Percentiles rank a stretch among this genome's conserved stretches.
Conservation (phyloP, 2,888 invertebrate genomes). For the Tipula unca region DNA sequence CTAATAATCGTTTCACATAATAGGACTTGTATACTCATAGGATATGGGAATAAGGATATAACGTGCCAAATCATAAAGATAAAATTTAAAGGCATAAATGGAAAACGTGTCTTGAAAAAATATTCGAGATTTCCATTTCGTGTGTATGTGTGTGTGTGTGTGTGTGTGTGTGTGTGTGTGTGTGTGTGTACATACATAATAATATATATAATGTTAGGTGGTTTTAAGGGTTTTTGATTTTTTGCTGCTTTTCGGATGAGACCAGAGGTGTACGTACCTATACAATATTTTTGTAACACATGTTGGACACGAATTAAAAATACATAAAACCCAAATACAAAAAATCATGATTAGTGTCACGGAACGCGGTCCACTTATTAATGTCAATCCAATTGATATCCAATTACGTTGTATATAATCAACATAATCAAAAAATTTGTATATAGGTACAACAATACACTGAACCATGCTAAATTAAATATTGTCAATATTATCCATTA, state of each 20-base stretch:
- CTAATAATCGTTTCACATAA: background rate
- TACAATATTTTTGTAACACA: background rate
- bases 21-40: background rate
- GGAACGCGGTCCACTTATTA: background rate
- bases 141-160: background rate
- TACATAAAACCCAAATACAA: background rate
- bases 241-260: background rate
- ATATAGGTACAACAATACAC: background rate
- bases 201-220: background rate
- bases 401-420: background rate
- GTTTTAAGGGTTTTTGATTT: background rate
- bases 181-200: background rate
- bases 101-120: background rate
- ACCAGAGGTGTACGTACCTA: background rate
- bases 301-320: background rate
- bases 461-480: background rate
- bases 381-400: background rate
- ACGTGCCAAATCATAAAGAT: conserved; percentile 2
- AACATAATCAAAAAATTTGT: background rate
- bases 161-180: background rate
- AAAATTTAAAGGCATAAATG: background rate
- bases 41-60: background rate
- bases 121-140: background rate
- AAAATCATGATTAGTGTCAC: background rate
- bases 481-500: background rate